Base-by-base conservation (phyloP, 2,113 vertebrate genomes). In the Heliornis fulica region DNA sequence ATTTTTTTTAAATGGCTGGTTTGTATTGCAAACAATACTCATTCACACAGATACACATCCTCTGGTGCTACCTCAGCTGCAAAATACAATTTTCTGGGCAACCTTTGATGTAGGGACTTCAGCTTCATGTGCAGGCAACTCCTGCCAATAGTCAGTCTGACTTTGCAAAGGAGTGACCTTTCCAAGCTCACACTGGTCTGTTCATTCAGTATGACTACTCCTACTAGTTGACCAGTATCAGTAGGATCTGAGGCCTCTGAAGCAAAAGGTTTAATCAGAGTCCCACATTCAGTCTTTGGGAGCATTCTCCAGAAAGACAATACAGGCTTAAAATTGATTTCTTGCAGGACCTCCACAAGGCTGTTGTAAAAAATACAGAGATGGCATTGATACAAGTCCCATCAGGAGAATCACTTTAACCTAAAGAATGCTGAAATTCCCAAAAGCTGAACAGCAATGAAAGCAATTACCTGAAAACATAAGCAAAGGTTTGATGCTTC, bases 251-350 rank as follows among this genome's bases (percentile, higher is more conserved):
- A 81, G 15, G 69, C 41, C 45, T 87, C 69, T 89, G 57, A 84
- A 94, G 72, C n/a, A 71, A 66, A 74, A 89, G 34, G 56, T 68
- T 89, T 94, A 56, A 87, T 94, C 76, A 68, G 61, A 92, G 48
- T 12, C n/a, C 23, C 28, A 92, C 77, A 40, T 72, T 89, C 87
- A 72, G 26, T 82, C 74, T 87, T 84, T 14, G 48, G 56, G 36
- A 84, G 31, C 43, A 71, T 48, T 81, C 46, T 91, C 83, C 72
- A 84, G 65, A 92, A 81, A 78, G 64, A 78, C 56, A 93, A 75
- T 38, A 66, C 9, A 75, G 46, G 25, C 36, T 89, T 89, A 43
- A 87, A 91, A 93, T 17, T 60, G 51, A 60, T 81, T 93, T 92
- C 32, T 84, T 89, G 61, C 65, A 87, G 74, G 77, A 94, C 48